A percentile compares a stretch with the other conserved stretches of the same genome.
Conservation (phyloP, 2,797 vertebrate species). For the Potorous gilbertii region DNA sequence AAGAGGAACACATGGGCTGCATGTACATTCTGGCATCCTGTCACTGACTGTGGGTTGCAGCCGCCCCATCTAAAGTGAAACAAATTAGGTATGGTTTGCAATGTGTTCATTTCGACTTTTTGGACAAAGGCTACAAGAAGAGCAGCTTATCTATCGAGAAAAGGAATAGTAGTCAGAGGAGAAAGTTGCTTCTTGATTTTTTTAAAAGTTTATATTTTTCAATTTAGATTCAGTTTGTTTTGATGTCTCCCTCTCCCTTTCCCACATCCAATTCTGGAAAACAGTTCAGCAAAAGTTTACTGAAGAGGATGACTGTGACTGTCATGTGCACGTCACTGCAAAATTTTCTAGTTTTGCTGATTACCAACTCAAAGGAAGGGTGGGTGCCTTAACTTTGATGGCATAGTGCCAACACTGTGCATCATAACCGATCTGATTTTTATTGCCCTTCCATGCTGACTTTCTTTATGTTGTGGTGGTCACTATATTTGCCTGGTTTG, state of each 20-base stretch:
- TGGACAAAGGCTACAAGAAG: neutral
- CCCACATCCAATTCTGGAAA: neutral
- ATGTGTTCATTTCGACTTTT: neutral
- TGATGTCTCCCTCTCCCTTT: neutral
- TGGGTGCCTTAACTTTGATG: neutral
- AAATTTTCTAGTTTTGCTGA: neutral
- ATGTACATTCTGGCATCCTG: neutral
- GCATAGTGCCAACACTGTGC: neutral
- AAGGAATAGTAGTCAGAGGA: neutral
- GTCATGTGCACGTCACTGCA: neutral
- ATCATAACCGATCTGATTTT: neutral
- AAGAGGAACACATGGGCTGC: neutral
- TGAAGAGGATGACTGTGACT: neutral
- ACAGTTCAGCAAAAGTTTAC: neutral
- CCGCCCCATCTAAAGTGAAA: conserved; percentile 22
- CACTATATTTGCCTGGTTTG: neutral
- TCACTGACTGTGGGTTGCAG: neutral
- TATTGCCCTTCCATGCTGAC: neutral
- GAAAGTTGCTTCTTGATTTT: neutral
- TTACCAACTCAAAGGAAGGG: neutral
- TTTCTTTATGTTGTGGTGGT: neutral
- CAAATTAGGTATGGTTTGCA: neutral
- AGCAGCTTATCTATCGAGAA: neutral
- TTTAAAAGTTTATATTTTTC: neutral
- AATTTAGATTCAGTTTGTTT: neutral